Evolutionary conservation across 2,113 vertebrate species (phyloP).

Genomic region (Mesoclemmys tuberculata): DNA sequence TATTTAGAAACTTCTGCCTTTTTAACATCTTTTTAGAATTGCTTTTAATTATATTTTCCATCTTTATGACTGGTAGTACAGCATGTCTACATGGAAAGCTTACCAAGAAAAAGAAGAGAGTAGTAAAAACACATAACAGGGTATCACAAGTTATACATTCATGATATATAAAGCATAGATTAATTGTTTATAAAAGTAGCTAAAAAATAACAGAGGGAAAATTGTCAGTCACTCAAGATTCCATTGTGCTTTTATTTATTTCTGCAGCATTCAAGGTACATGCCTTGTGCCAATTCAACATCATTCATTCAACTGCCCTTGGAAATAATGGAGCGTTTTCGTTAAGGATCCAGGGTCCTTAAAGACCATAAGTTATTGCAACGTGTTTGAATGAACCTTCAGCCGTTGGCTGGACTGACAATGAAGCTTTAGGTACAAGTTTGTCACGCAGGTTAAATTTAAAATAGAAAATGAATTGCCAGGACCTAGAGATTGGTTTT

Average conservation of each 20-base stretch:
- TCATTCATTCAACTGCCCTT: not conserved
- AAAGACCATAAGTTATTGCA: not conserved
- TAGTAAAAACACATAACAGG: not conserved
- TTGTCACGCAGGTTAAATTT: not conserved
- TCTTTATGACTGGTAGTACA: not conserved
- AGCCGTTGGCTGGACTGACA: not conserved
- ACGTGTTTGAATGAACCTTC: not conserved
- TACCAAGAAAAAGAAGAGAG: not conserved
- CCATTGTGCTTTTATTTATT: not conserved
- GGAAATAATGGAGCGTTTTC: not conserved
- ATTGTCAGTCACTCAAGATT: not conserved
- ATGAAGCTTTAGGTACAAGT: not conserved
- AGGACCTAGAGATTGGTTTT: conserved; percentile 1
- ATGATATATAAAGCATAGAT: not conserved
- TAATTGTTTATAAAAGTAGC: not conserved
- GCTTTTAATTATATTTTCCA: not conserved
- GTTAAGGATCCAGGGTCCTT: not conserved
- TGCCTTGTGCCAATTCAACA: not conserved
- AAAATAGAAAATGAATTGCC: conserved; percentile 4
- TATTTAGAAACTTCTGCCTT: not conserved
- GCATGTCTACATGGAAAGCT: not conserved
- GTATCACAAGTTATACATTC: not conserved
- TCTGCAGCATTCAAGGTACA: not conserved
- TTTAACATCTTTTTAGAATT: not conserved
- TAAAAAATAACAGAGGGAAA: not conserved